Conservation (phyloP, 2,797 vertebrate species). For the Sus cebifrons region DNA sequence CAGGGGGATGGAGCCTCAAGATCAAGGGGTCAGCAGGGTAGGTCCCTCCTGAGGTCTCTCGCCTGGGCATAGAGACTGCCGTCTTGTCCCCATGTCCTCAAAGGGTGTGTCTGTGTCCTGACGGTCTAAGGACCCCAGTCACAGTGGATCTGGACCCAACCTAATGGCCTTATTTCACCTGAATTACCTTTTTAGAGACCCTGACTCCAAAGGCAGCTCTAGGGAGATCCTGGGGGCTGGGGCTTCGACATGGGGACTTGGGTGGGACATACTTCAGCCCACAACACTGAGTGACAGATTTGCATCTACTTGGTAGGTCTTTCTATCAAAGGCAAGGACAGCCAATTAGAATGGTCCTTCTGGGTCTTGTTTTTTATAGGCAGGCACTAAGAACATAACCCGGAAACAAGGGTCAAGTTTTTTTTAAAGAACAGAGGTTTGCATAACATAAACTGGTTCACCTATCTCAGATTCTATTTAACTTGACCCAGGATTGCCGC, state of each 20-base stretch:
- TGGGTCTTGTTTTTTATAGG: background rate
- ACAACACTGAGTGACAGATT: background rate
- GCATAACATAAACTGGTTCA: background rate
- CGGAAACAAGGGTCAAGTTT: background rate
- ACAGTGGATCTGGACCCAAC: too few species aligned
- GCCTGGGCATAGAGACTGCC: accelerated
- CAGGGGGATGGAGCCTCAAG: accelerated
- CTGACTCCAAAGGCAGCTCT: background rate
- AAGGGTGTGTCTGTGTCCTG: background rate
- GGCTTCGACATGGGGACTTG: background rate
- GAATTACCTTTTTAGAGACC: background rate
- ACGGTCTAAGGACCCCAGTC: too few species aligned
- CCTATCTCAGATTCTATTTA: background rate
- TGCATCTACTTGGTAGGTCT: too few species aligned
- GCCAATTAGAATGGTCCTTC: background rate
- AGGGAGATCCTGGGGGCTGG: background rate
- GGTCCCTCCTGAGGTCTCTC: background rate
- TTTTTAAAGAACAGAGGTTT: background rate
- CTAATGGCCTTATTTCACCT: background rate
- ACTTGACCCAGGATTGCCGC: background rate
- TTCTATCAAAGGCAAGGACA: background rate
- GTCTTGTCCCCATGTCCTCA: accelerated
- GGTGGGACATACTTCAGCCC: accelerated
- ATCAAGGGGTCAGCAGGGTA: accelerated
- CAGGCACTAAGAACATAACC: too few species aligned